These are phyloP conservation scores for Drosophila suzukii DNA, from an alignment of 1,140 invertebrate species.

Conservation along the genomic window DNA sequence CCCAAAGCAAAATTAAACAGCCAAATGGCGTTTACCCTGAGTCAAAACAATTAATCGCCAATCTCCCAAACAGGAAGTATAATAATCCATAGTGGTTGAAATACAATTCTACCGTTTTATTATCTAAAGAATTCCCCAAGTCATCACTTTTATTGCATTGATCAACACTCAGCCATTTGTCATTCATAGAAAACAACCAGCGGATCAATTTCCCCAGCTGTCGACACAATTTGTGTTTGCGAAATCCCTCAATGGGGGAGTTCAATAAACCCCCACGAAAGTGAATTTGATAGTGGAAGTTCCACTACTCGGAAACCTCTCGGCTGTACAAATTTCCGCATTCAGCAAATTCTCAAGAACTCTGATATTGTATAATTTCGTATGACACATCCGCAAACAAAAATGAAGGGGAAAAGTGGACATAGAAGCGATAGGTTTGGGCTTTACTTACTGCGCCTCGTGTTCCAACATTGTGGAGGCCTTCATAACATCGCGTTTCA, in stretches of 20 bases:
- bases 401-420: conserved; percentile 3
- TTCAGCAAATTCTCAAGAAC: conserved; percentile 53
- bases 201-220: conserved; percentile 14
- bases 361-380: conserved; percentile 21
- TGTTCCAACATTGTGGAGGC: conserved; percentile 99
- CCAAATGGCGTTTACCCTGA: too few relatives aligned
- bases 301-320: conserved; percentile 7
- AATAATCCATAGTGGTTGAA: not conserved
- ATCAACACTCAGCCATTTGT: not conserved
- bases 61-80: conserved; percentile 10
- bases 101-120: not conserved
- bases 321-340: conserved; percentile 20
- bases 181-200: conserved; percentile 30
- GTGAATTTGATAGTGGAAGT: conserved; percentile 44
- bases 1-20: too few relatives aligned
- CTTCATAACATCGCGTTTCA: conserved; percentile 99
- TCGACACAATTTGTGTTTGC: conserved; percentile 5
- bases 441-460: conserved; percentile 94
- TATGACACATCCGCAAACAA: conserved; percentile 26
- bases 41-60: not conserved
- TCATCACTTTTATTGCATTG: not conserved
- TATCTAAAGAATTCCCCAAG: not conserved
- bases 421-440: conserved; percentile 10
- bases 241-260: conserved; percentile 25
- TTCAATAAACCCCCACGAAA: conserved; percentile 44